These are phyloP conservation scores for Strigamia transsilvanica DNA, from an alignment of 2,888 invertebrate species.

Conservation along the genomic window DNA sequence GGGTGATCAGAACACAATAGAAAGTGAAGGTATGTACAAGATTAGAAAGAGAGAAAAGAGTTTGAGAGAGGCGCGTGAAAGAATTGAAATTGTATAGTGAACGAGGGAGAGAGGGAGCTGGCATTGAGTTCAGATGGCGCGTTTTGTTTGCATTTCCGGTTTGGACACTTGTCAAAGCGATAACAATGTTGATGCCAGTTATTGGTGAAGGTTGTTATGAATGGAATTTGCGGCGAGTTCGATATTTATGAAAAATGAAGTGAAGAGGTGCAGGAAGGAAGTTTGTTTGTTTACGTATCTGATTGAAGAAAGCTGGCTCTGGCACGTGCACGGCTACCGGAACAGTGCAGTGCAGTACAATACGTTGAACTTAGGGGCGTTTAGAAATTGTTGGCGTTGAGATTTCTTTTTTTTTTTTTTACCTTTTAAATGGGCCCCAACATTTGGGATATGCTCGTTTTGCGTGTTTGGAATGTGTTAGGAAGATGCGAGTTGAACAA, in stretches of 20 bases:
- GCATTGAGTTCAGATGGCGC: slow-evolving; percentile 43
- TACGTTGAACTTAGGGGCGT: neutral
- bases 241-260: slow-evolving; percentile 31
- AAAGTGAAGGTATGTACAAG: slow-evolving; percentile 45
- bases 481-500: slow-evolving; percentile 18
- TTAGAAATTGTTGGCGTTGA: neutral
- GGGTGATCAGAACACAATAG: slow-evolving; percentile 42
- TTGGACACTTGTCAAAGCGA: slow-evolving; percentile 45
- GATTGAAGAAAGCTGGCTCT: slow-evolving; percentile 22
- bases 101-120: slow-evolving; percentile 19
- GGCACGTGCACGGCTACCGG: slow-evolving; percentile 10
- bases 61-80: slow-evolving; percentile 28
- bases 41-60: slow-evolving; percentile 48
- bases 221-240: slow-evolving; percentile 34
- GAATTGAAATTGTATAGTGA: slow-evolving; percentile 47
- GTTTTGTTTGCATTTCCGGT: slow-evolving; percentile 49
- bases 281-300: slow-evolving; percentile 36
- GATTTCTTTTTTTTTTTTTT: neutral
- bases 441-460: slow-evolving; percentile 12
- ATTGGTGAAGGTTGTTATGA: slow-evolving; percentile 40
- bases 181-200: slow-evolving; percentile 45
- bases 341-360: neutral
- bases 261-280: slow-evolving; percentile 10
- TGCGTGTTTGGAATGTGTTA: neutral
- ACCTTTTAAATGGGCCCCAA: neutral